Evolutionary conservation across 2,888 invertebrate genomes (phyloP), one percentile per base, ranked within the genome.

Genomic region (Halictus quadricinctus): DNA sequence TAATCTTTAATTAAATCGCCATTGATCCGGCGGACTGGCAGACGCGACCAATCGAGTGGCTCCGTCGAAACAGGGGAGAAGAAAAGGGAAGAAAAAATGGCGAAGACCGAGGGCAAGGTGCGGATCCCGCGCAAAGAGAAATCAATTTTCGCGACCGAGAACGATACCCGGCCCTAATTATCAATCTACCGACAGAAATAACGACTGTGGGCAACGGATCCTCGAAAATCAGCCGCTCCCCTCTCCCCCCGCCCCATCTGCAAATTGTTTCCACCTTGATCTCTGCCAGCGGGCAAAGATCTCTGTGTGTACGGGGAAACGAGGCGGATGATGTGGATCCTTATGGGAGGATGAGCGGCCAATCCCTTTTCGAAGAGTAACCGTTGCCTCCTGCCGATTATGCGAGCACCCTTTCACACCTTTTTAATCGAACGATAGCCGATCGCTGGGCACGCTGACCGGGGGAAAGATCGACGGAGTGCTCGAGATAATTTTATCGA

Each of bases 1-100:
- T 91, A 94, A 94, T 94, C 94, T 94, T 93, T 94, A 94, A 94
- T 94, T 94, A 94, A 94, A 94, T 94, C 94, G 92, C 91, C 92
- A 93, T 94, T 93, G 93, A 94, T 94, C 92, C 92, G 88, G 36
- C 36, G 76, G 83, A 75, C 80, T 86, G 84, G 76, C 87, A 80
- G 83, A 84, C 80, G 75, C 86, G 77, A 80, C 74, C 88, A 84
- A 88, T 87, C 86, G 77, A 76, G 48, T 80, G 46, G 66, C 80
- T 29, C 66, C 50, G 36, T 13, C 58, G 72, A 78, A 70, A 76
- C 46, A 69, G 69, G 21, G 21, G 69, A 4, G 60, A 4, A n/a
- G 12, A 29, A 64, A 25, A 12, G 36, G 5, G 36, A 36, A 2
- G 36, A 36, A 18, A 36, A 69, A 43, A 1, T 29, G 41, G 21